Conservation (phyloP, 2,113 vertebrate genomes). For the Acanthochromis polyacanthus region DNA sequence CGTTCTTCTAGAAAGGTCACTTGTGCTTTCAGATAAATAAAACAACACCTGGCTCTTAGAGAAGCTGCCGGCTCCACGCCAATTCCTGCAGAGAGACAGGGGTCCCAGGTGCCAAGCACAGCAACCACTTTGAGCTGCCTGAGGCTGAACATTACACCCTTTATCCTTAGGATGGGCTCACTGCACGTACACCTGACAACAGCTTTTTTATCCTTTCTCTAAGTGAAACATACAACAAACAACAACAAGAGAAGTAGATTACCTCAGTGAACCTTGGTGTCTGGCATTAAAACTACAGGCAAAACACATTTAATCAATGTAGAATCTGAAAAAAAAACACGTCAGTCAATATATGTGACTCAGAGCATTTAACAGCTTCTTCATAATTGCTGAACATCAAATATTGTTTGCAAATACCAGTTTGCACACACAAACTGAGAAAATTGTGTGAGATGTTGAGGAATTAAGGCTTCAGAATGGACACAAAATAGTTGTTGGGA, state of each 20-base stretch:
- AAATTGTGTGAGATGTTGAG: neutral
- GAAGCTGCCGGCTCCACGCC: constrained; percentile 64
- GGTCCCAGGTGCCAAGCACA: constrained; percentile 77
- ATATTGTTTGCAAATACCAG: neutral
- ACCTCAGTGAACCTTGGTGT: neutral
- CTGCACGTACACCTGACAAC: constrained; percentile 53
- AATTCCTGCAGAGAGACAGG: constrained; percentile 73
- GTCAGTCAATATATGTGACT: neutral
- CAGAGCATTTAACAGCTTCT: neutral
- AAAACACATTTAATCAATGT: neutral
- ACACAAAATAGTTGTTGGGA: too few species aligned
- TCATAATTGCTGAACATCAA: neutral
- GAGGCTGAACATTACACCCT: constrained; percentile 76
- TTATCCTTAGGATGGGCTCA: constrained; percentile 64
- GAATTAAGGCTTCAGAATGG: neutral
- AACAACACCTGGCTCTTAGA: constrained; percentile 80
- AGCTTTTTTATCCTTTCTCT: neutral
- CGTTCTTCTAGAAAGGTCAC: constrained; percentile 77
- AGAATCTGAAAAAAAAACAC: neutral
- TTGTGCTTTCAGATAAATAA: constrained; percentile 81
- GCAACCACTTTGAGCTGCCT: constrained; percentile 73
- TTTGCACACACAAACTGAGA: neutral
- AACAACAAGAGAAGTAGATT: neutral
- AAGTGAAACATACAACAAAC: constrained; percentile 23
- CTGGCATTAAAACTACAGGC: neutral